Percentiles rank a stretch among this genome's conserved stretches.
These are phyloP conservation scores for Poeciliopsis turneri DNA, from an alignment of 2,797 vertebrate species.

Conservation along the genomic window DNA sequence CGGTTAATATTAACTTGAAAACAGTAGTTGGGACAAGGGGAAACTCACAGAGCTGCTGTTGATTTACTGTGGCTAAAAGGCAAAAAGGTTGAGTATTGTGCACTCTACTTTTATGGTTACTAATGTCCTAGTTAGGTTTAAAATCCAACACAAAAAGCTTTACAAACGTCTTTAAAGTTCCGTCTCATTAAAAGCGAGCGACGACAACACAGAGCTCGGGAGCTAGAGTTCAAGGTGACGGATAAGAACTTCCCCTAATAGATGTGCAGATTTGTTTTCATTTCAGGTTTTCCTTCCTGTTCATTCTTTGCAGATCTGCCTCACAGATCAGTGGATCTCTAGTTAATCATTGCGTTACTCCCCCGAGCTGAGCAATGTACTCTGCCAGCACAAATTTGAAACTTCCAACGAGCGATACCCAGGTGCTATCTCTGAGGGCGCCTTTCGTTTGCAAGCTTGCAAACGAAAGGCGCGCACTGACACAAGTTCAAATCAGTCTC, in stretches of 20 bases:
- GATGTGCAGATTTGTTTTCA: constrained; percentile 27
- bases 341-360: constrained; percentile 29
- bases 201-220: neutral
- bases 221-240: constrained; percentile 9
- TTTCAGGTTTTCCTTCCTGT: constrained; percentile 42
- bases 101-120: neutral
- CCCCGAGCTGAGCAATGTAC: constrained; percentile 13
- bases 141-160: neutral
- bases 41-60: neutral
- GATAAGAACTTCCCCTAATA: constrained; percentile 35
- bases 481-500: constrained; percentile 19
- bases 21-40: constrained; percentile 62
- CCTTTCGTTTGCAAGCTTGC: constrained; percentile 35
- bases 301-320: constrained; percentile 16
- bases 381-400: constrained; percentile 35
- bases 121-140: neutral
- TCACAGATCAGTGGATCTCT: constrained; percentile 12
- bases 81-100: neutral
- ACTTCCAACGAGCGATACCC: constrained; percentile 38
- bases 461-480: constrained; percentile 14
- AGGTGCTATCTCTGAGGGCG: constrained; percentile 28
- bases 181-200: neutral
- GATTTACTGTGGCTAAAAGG: neutral
- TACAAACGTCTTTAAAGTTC: neutral
- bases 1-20: constrained; percentile 77